These are phyloP conservation scores for Napeogenes inachia DNA, from an alignment of 2,888 invertebrate genomes.

Conservation along the genomic window DNA sequence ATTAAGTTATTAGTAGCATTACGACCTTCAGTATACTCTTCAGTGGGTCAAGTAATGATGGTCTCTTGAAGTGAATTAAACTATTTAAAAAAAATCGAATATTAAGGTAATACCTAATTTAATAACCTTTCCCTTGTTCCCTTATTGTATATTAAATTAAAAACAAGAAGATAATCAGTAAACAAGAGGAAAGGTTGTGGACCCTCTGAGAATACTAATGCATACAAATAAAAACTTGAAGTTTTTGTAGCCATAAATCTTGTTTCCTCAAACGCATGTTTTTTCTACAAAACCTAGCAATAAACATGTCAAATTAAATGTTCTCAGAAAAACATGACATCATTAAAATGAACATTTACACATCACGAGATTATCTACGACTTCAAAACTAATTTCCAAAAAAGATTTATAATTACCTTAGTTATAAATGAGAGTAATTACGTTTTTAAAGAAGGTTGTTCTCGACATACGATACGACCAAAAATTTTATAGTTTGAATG, in stretches of 20 bases:
- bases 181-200: too few relatives aligned
- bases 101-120: too few relatives aligned
- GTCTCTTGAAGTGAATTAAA: too few relatives aligned
- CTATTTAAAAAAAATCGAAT: too few relatives aligned
- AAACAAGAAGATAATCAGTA: too few relatives aligned
- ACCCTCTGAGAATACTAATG: background rate
- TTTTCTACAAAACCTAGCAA: background rate
- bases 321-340: background rate
- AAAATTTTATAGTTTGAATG: background rate
- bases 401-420: background rate
- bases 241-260: conserved; percentile 1
- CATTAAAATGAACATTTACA: background rate
- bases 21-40: too few relatives aligned
- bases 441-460: background rate
- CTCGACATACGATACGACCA: background rate
- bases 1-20: too few relatives aligned
- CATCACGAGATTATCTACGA: background rate
- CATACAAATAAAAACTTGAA: background rate
- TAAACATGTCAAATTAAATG: conserved; percentile 3
- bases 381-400: too few relatives aligned
- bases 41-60: too few relatives aligned
- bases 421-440: background rate
- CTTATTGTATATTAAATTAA: too few relatives aligned
- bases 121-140: too few relatives aligned
- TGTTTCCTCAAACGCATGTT: background rate